Evolutionary conservation across 2,888 invertebrate species (phyloP).

Genomic region (Idaea aversata): DNA sequence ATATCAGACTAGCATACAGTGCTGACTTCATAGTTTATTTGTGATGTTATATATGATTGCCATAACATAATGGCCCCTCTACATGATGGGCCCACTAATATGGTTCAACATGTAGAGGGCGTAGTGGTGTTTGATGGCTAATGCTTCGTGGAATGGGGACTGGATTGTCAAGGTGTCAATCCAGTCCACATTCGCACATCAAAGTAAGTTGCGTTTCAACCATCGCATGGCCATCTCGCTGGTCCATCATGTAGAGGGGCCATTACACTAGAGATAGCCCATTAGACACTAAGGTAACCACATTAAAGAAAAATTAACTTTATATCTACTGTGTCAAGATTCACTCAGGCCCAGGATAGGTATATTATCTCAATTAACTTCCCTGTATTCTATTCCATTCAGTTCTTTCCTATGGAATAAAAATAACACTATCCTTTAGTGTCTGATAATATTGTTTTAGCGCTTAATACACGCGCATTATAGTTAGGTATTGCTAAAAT

Average conservation of each 20-base stretch:
- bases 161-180: too few species aligned
- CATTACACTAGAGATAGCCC: background rate
- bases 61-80: background rate
- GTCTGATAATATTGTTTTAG: constrained; percentile 12
- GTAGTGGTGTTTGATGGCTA: too few species aligned
- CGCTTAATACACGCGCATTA: too few species aligned
- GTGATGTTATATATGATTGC: background rate
- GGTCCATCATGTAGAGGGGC: too few species aligned
- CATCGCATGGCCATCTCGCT: too few species aligned
- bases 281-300: background rate
- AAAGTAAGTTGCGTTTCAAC: too few species aligned
- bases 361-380: background rate
- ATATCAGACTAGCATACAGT: constrained; percentile 25
- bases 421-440: constrained; percentile 1
- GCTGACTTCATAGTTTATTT: constrained; percentile 15
- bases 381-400: background rate
- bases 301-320: background rate
- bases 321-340: background rate
- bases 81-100: too few species aligned
- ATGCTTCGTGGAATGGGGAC: too few species aligned
- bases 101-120: too few species aligned
- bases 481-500: too few species aligned
- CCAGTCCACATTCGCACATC: too few species aligned
- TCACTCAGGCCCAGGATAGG: background rate
- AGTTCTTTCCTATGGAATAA: background rate